Evolutionary conservation across 2,888 invertebrate species (phyloP), one percentile per base, ranked within the genome.

Genomic region (Mythimna loreyi): DNA sequence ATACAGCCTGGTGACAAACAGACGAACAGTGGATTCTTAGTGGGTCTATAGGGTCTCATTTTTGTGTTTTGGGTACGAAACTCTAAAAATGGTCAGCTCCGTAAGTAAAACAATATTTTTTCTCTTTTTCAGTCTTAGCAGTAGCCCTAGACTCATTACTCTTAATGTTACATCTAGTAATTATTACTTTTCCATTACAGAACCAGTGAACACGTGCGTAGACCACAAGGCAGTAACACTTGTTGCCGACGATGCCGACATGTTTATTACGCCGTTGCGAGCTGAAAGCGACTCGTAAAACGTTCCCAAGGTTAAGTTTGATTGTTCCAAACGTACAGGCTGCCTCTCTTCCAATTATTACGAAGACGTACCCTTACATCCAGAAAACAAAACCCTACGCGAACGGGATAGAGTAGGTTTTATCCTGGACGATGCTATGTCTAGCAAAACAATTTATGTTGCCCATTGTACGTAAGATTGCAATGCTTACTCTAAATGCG

Each of bases 251-350:
- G 87, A 91, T 91, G 89, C 90, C 83, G 89, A 92, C 88, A 88
- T 91, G 90, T 93, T 93, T 93, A 93, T 92, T 89, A 85, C 90
- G 81, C 78, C 77, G 81, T 80, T 85, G 84, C 84, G 85, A 87
- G 85, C 89, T 87, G 89, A 89, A 87, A 89, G 87, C 86, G 84
- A 87, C 87, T 91, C 92, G 90, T 93, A 92, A 93, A 93, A 87
- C 81, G 86, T 83, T 91, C 72, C 86, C 92, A 94, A 94, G 94
- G 94, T 93, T 91, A 92, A 88, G 83, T 92, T 91, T 92, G 91
- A 93, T 92, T 94, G 93, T 93, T 92, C 83, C 84, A 84, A 87
- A 86, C 83, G 82, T 84, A 83, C 73, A 79, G 67, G 53, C 79
- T 78, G 75, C 78, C 77, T 77, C 71, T 78, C 68, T 81, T 77